Evolutionary conservation across 2,888 invertebrate genomes (phyloP).

Genomic region (Pachydiplax longipennis): DNA sequence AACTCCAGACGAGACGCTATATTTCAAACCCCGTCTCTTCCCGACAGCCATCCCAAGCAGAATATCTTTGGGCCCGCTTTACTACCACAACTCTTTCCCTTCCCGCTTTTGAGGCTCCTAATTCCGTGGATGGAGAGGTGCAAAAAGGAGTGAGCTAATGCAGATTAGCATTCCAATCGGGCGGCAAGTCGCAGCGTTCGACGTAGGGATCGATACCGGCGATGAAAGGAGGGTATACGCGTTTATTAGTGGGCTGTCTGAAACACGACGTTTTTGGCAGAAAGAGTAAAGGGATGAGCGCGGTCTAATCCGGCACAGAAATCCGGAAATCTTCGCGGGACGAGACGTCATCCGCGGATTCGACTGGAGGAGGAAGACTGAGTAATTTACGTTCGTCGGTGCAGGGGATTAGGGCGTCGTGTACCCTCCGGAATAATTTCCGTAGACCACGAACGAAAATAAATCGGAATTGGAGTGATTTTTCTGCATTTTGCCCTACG

Average conservation of each 20-base stretch:
- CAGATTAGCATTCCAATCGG: conserved; percentile 30
- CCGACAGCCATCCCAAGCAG: not conserved
- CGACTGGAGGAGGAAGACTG: no score
- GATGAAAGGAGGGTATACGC: not conserved
- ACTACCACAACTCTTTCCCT: not conserved
- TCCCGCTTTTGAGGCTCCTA: not conserved
- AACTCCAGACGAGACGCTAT: not conserved
- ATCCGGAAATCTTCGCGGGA: not conserved
- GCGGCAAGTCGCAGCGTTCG: not conserved
- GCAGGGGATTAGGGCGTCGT: no score
- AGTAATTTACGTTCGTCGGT: no score
- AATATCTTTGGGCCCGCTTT: not conserved
- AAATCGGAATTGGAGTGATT: no score
- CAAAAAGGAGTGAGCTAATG: conserved; percentile 12
- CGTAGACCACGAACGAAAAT: no score
- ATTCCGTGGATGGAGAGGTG: not conserved
- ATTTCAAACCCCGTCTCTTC: not conserved
- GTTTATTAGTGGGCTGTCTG: not conserved
- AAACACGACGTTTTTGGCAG: not conserved
- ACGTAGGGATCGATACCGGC: not conserved
- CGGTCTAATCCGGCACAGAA: not conserved
- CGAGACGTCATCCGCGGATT: no score
- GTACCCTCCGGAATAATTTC: no score
- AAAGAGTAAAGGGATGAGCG: not conserved
- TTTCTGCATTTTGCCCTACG: no score